Base-by-base conservation (phyloP, 2,113 vertebrate genomes). In the Recurvirostra avosetta region DNA sequence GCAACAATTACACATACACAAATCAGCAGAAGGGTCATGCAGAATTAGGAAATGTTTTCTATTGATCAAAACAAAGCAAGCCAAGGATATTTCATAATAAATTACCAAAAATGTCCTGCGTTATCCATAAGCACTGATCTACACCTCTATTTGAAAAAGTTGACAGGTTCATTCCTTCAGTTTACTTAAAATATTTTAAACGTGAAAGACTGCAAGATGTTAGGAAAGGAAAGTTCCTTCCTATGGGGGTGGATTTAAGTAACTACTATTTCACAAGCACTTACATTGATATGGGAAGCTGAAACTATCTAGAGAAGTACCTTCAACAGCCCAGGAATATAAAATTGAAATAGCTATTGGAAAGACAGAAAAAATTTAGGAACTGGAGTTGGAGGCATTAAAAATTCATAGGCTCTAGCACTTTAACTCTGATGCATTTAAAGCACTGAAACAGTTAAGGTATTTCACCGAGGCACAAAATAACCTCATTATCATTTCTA, bases 401-500 rank as follows among this genome's bases (percentile, higher is more conserved):
- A 95, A 95, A 96, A 94, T 95, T 95, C 77, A 95, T 71, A 74
- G 50, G 47, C 40, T 86, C 49, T 45, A 73, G 58, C 79, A 52
- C 53, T 96, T 95, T 75, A 86, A 82, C 38, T 88, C 52, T 96
- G 75, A 95, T 94, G 89, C 61, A 96, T 84, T 58, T 79, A 75
- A 38, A 96, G 96, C 93, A 62, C 15, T 12, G 95, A 97, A 97
- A 96, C 11, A 82, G 98, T 97, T 97, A 97, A 97, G 97, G 89
- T 88, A 96, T 96, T 96, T 96, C 93, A 96, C 76, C 17, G 36
- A 94, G 94, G 76, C 55, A 81, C 88, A 96, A 97, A 96, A 97
- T 96, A 81, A 92, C 96, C 97, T 98, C 97, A 98, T 98, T 98
- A 98, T 98, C 98, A 98, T 98, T 97, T 98, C 97, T 98, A 98